phyloP scores from a whole-genome alignment of 2,797 vertebrate species.

The Gallinago solitaria region DNA sequence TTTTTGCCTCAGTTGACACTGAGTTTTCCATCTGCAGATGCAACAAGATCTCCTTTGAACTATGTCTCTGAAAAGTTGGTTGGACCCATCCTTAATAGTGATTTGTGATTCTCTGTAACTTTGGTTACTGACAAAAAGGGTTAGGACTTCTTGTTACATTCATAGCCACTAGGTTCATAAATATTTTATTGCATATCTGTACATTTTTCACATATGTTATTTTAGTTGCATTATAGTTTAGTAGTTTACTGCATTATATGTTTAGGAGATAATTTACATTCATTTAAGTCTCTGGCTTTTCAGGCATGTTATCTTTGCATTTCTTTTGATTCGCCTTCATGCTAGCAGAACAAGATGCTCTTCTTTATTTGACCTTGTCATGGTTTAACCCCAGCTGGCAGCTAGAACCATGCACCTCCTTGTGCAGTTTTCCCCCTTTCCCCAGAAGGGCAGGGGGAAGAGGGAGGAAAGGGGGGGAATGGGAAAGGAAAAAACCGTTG shows the following conservation, averaged over 20 bases:
- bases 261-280: neutral
- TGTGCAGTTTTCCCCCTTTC: neutral
- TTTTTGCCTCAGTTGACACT: neutral
- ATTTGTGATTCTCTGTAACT: neutral
- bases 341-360: neutral
- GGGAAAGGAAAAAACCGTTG: neutral
- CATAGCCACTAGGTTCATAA: neutral
- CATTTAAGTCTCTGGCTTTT: neutral
- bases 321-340: neutral
- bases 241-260: neutral
- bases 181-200: neutral
- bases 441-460: neutral
- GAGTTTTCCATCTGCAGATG: neutral
- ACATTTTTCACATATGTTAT: neutral
- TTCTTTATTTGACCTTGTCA: neutral
- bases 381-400: neutral
- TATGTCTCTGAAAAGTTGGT: neutral
- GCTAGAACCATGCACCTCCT: neutral
- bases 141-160: neutral
- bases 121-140: neutral
- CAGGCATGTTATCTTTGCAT: neutral
- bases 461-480: neutral
- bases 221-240: neutral
- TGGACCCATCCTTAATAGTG: neutral
- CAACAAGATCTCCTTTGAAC: neutral